Conservation (phyloP, 2,888 invertebrate species). For the Physocephala rufipes region DNA sequence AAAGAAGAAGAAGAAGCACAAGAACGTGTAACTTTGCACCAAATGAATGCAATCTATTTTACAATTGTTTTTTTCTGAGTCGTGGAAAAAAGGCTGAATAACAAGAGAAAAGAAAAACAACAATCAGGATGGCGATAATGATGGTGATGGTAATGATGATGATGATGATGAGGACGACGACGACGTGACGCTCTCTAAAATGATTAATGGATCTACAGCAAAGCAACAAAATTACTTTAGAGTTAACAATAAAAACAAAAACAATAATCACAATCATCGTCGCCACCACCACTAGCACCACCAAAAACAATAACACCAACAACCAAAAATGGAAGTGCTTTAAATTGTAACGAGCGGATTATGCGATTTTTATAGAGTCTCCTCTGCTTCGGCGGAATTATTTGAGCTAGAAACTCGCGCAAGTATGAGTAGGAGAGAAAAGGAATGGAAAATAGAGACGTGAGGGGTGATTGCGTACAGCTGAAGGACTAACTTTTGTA, state of each 20-base stretch:
- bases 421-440: not conserved
- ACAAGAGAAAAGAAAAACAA: no score
- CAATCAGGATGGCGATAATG: no score
- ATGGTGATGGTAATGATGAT: no score
- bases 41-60: no score
- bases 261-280: not conserved
- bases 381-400: no score
- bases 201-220: not conserved
- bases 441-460: not conserved
- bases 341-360: not conserved
- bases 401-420: not conserved
- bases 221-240: not conserved
- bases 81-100: no score
- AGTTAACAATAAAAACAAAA: not conserved
- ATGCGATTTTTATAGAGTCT: slow-evolving; percentile 8
- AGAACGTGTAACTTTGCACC: no score
- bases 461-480: not conserved
- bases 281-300: not conserved
- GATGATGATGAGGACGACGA: not conserved
- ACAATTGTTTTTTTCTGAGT: no score
- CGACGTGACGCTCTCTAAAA: not conserved
- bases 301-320: slow-evolving; percentile 1
- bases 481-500: not conserved
- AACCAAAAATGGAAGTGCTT: not conserved
- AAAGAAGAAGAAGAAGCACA: no score